A percentile compares a stretch with the other conserved stretches of the same genome.
Evolutionary conservation across 2,113 vertebrate species (phyloP).

Genomic region (Paratilapia polleni): DNA sequence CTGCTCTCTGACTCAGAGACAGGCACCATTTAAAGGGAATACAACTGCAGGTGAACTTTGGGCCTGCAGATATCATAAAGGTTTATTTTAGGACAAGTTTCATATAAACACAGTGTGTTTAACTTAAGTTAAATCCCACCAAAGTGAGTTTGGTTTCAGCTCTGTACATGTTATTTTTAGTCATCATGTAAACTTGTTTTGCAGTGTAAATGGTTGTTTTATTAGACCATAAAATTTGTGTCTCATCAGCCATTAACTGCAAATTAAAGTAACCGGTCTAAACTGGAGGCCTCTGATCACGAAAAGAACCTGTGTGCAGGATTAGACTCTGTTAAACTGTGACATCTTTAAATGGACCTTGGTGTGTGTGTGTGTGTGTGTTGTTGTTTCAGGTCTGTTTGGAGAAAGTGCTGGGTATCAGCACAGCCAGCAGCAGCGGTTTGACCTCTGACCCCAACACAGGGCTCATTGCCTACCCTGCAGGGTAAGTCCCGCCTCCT

Average conservation of each 20-base stretch:
- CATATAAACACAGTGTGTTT: neutral
- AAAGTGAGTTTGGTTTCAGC: neutral
- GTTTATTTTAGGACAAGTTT: neutral
- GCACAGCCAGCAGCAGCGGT: slow-evolving; percentile 81
- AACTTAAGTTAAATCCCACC: no score
- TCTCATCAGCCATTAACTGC: no score
- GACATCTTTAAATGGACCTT: neutral
- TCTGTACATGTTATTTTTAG: neutral
- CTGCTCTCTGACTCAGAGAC: neutral
- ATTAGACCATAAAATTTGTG: no score
- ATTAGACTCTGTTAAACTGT: neutral
- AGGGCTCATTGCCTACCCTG: slow-evolving; percentile 86
- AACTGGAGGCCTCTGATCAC: neutral
- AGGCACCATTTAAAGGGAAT: no score
- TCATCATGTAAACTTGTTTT: neutral
- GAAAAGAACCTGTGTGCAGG: neutral
- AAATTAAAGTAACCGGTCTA: neutral
- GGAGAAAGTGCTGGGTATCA: slow-evolving; percentile 89
- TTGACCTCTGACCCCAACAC: slow-evolving; percentile 86
- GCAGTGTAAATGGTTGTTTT: neutral
- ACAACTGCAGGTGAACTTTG: neutral
- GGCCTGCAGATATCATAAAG: neutral
- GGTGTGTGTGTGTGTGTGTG: neutral
- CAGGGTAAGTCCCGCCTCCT: slow-evolving; percentile 82
- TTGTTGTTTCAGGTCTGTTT: slow-evolving; percentile 80